phyloP scores from a whole-genome alignment of 2,113 vertebrate species.

The Phyllostomus hastatus region DNA sequence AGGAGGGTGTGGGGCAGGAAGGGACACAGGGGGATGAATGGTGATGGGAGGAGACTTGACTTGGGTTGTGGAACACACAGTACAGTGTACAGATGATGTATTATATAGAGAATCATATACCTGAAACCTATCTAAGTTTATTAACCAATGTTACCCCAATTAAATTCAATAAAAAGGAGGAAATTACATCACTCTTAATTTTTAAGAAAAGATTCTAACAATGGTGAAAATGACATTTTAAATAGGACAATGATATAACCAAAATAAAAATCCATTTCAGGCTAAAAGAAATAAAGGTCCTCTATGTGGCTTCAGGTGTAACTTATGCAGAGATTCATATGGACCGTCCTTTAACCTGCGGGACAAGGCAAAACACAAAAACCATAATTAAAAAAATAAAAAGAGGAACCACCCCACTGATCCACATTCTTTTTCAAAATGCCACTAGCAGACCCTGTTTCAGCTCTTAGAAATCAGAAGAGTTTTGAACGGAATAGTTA shows the following conservation, averaged over 20 bases:
- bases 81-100: too few relatives aligned
- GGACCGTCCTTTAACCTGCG: neutral
- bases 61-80: too few relatives aligned
- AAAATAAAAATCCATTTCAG: neutral
- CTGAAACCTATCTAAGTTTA: too few relatives aligned
- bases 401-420: neutral
- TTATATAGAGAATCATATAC: too few relatives aligned
- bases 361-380: neutral
- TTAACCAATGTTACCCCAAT: too few relatives aligned
- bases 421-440: neutral
- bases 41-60: too few relatives aligned
- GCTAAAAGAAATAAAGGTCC: neutral
- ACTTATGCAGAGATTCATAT: neutral
- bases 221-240: slow-evolving; percentile 19
- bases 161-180: neutral
- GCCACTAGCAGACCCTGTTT: neutral
- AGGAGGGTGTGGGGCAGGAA: too few relatives aligned
- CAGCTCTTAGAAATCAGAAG: neutral
- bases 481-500: neutral
- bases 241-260: neutral
- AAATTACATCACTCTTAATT: neutral
- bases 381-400: neutral
- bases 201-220: slow-evolving; percentile 25
- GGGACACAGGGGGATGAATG: too few relatives aligned
- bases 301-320: neutral